Evolutionary conservation across 2,113 vertebrate species (phyloP), one percentile per base, ranked within the genome.

Genomic region (Haemorhous mexicanus): DNA sequence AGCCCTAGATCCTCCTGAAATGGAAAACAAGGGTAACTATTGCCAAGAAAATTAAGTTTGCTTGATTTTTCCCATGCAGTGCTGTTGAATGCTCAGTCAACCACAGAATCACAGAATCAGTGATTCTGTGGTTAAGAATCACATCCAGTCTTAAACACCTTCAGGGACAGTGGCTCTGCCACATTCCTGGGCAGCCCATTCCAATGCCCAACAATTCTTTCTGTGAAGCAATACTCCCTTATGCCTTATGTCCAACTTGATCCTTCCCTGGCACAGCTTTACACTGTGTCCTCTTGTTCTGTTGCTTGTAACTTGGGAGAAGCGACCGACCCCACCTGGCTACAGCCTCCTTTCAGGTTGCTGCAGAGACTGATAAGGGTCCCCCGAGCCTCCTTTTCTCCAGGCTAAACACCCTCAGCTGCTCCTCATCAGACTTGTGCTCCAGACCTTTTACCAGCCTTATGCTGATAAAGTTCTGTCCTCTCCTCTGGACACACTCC

Each of bases 1-100:
- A 97, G 90, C 75, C 69, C 79, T 61, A 91, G 62, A 58, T 95
- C 23, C 46, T 92, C 77, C 90, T 79, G n/a, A 94, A 93, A 93
- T 82, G 58, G 90, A 94, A 93, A 94, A 83, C 41, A 85, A 64
- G 61, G 24, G 81, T 73, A 94, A 89, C 28, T 32, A 79, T 39
- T 96, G 97, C 97, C 97, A 97, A 97, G 90, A 97, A 96, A 90
- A 96, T 68, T 43, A 85, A 82, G 21, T 59, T 93, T 85, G 73
- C 87, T 95, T 92, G 73, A 63, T 88, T 97, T 97, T 97, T 96
- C 95, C 87, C 91, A 93, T 47, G 39, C 75, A 94, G 77, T 59
- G 12, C 52, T 90, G 47, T n/a, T 89, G 39, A 90, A 6, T 3
- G 12, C 28, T 74, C 68, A 68, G 61, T 73, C 75, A 81, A 81